Evolutionary conservation across 92 coral and sea anemone genomes (phyloP).

Genomic region (Phenganax stokvisi): DNA sequence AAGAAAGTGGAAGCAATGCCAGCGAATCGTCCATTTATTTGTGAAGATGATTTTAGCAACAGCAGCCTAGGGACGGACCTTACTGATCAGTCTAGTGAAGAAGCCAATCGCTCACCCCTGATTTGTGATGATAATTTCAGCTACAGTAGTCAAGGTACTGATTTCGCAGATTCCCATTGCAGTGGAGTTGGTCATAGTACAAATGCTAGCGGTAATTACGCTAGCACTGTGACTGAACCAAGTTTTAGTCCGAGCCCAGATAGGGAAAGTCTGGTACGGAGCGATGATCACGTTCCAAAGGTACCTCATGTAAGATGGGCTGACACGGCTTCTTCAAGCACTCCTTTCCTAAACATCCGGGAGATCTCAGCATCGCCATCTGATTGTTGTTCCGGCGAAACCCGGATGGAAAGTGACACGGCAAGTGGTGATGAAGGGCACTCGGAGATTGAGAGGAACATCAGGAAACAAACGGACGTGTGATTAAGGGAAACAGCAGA

Average conservation of each 20-base stretch:
- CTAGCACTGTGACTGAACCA: background rate
- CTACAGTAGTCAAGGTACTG: too few species aligned
- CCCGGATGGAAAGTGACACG: background rate
- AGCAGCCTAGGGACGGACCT: background rate
- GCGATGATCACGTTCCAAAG: background rate
- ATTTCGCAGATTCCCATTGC: too few species aligned
- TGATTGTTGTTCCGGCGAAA: conserved; percentile 17
- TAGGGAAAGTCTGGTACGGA: background rate
- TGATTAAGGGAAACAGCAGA: background rate
- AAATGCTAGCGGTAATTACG: background rate
- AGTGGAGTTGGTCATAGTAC: too few species aligned
- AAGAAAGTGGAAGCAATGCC: background rate
- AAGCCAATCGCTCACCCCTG: background rate
- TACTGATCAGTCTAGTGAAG: background rate
- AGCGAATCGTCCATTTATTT: background rate
- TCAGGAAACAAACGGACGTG: background rate
- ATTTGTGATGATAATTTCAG: too few species aligned
- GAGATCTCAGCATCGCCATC: conserved; percentile 37
- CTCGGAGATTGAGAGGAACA: background rate
- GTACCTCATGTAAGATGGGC: conserved; percentile 36
- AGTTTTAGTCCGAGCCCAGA: background rate
- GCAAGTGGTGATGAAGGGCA: conserved; percentile 1
- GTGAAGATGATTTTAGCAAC: conserved; percentile 1
- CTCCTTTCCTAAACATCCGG: conserved; percentile 24
- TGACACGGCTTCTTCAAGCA: conserved; percentile 17